These are phyloP conservation scores for Balanococcus diminutus DNA, from an alignment of 2,888 invertebrate species.

Conservation along the genomic window DNA sequence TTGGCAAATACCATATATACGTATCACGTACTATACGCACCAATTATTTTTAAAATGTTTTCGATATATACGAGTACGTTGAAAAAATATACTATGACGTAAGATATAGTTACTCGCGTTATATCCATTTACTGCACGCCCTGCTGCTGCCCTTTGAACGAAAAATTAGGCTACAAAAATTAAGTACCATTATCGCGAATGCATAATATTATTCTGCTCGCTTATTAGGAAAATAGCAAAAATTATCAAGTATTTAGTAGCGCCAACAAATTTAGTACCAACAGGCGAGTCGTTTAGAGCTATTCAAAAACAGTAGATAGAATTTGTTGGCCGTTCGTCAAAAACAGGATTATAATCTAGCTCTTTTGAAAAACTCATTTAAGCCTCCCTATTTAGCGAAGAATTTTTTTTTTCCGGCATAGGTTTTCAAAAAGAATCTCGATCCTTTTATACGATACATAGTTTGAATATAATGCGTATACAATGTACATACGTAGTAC, in stretches of 20 bases:
- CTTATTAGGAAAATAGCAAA: background rate
- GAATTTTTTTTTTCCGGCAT: constrained; percentile 5
- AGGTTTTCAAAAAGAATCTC: background rate
- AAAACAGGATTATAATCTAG: constrained; percentile 37
- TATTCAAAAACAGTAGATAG: constrained; percentile 39
- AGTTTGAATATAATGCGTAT: background rate
- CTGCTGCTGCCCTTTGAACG: background rate
- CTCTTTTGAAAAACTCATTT: constrained; percentile 37
- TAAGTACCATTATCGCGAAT: background rate
- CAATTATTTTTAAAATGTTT: background rate
- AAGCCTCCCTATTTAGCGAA: constrained; percentile 9
- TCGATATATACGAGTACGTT: background rate
- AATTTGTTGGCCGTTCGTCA: constrained; percentile 48
- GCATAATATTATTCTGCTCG: background rate
- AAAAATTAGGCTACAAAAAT: background rate
- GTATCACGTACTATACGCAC: background rate
- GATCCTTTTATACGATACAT: background rate
- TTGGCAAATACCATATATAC: background rate
- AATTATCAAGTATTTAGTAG: constrained; percentile 1
- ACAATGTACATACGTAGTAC: background rate
- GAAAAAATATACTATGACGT: background rate
- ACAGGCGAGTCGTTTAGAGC: constrained; percentile 4
- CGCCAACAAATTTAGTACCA: constrained; percentile 11
- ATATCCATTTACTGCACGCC: background rate
- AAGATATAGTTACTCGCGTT: background rate